Base-by-base conservation (phyloP, 2,113 vertebrate genomes). In the Gasterosteus nipponicus region DNA sequence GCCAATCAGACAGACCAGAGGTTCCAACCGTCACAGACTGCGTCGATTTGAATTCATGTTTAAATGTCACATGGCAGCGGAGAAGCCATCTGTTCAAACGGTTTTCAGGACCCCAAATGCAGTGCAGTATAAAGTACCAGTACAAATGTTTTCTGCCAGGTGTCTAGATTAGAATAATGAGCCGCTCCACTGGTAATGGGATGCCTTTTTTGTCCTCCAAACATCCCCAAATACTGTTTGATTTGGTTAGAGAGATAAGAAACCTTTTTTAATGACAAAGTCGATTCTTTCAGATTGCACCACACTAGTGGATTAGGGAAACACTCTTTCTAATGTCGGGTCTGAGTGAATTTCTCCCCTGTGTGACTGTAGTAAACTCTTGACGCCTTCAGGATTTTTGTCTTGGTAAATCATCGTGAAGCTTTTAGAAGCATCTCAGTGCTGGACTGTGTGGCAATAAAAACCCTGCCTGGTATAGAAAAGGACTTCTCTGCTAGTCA, bases 41-140 rank as follows among this genome's bases (percentile, higher is more conserved):
- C 35, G 33, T 80, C 51, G 56, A 62, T 81, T 75, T 80, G 69
- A 69, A 81, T 66, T 80, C 59, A 63, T 44, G 42, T 38, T 35
- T 18, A 38, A 79, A 68, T 2, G 59, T 82, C 80, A 84, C 69
- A 47, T 5, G 39, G 62, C 41, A 68, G 69, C 42, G 31, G 66
- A 84, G 64, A 29, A 61, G 67, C 71, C 86, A 90, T 88, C 89
- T 87, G 86, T 79, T 90, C 79, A 84, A 87, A 90, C 75, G 53
- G 82, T 81, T 84, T 66, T 82, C 16, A 33, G 46, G 70, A 54
- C 69, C 47, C 11, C 69, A 71, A 60, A 38, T 7, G 7, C 35
- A 38, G 35, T 6, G 7, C 35, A 38, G 35, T 38, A 7, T 38
- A 7, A 77, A 72, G 58, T 31, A 62, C 8, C 1, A 31, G 10